Base-by-base conservation (phyloP, 2,113 vertebrate species). In the Struthidea cinerea region DNA sequence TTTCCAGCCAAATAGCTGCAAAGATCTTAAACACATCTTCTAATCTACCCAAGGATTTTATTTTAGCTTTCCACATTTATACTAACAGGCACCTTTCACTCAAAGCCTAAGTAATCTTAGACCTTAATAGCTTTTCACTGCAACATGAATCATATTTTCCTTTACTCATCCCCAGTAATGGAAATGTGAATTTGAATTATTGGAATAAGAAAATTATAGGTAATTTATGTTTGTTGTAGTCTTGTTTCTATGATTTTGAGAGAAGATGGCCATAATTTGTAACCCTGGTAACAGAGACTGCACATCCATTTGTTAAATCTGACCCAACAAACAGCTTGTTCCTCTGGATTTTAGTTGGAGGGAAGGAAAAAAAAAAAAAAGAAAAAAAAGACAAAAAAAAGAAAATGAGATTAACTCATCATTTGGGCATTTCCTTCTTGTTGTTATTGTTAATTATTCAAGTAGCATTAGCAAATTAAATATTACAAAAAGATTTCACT, bases 151-250 rank as follows among this genome's bases (percentile, higher is more conserved):
- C 82, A 93, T 74, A 71, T 52, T 69, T 96, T 75, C 55, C 27
- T 92, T 94, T 97, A 87, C 80, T 87, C 50, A 95, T 92, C 46
- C 52, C n/a, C 75, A 79, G 77, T 95, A 83, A 90, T 87, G 50
- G 85, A 96, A 97, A 69, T 93, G 33, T 87, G 90, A 97, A 94
- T 96, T 71, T 57, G 95, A 97, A 97, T 96, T 94, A 89, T 73
- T 74, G 92, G 74, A 97, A 96, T 97, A 90, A 96, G 92, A 96
- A 97, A 97, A 97, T 96, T 94, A 96, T 63, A 97, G 96, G 80
- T 78, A 96, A 96, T 97, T 97, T 97, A 80, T 90, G 88, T 96
- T 96, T 96, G 92, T 95, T 97, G 84, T 95, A 93, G 76, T 81
- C 91, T 90, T 95, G 46, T 96, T 97, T 97, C 90, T 92, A 84